Evolutionary conservation across 2,113 vertebrate species (phyloP).

Genomic region (Cranoglanis bouderius): DNA sequence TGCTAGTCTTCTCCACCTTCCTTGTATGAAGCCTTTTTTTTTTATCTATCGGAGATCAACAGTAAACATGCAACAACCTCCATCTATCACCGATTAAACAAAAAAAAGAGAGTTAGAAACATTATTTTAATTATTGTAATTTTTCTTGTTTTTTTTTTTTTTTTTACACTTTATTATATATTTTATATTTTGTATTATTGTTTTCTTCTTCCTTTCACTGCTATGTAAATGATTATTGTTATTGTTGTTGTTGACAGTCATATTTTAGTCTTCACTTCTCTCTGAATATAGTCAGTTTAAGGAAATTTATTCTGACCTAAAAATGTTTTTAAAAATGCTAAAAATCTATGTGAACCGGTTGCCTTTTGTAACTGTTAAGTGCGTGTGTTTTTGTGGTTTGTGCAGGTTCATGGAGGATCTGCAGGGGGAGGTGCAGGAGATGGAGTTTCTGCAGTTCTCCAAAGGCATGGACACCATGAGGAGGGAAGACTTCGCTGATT

Average conservation of each 20-base stretch:
- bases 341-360: background rate
- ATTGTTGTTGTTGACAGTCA: background rate
- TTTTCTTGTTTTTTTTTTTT: too few species aligned
- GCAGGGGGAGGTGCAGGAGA: constrained; percentile 93
- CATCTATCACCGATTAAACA: background rate
- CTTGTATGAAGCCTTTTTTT: background rate
- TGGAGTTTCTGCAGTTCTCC: constrained; percentile 96
- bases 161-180: too few species aligned
- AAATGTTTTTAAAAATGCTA: too few species aligned
- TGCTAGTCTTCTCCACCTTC: background rate
- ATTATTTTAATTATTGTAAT: too few species aligned
- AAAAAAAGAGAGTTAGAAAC: too few species aligned
- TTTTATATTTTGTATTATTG: too few species aligned
- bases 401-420: constrained; percentile 93
- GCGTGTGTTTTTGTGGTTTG: background rate
- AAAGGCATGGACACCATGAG: constrained; percentile 93
- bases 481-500: constrained; percentile 94
- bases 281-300: background rate
- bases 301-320: background rate
- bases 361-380: background rate
- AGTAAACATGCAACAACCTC: background rate
- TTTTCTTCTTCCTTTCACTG: too few species aligned
- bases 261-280: background rate
- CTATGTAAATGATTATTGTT: background rate
- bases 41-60: background rate